phyloP scores from a whole-genome alignment of 37 sponge, comb jelly and placozoan genomes.

The Aplysina aerophoba region DNA sequence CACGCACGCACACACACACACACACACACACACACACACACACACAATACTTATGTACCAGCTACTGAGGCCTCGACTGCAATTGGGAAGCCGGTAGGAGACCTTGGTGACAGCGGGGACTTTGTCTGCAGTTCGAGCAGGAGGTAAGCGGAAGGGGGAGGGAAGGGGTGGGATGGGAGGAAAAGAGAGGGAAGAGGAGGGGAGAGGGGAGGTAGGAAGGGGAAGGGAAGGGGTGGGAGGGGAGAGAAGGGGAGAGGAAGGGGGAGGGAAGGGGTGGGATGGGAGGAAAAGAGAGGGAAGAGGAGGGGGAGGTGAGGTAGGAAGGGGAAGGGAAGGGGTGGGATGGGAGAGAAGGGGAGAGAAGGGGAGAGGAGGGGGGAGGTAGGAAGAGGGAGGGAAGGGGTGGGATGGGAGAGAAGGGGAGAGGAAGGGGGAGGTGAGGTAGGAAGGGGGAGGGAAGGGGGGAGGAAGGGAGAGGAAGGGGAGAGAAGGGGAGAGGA shows the following conservation, averaged over 20 bases:
- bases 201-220: no score
- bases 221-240: background rate
- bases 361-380: no score
- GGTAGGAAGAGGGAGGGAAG: no score
- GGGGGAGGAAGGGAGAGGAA: no score
- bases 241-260: background rate
- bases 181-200: no score
- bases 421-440: background rate
- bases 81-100: conserved; percentile 57
- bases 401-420: background rate
- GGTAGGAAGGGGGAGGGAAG: background rate
- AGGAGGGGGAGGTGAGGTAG: no score
- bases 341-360: no score
- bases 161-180: no score
- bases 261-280: background rate
- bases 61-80: conserved; percentile 54
- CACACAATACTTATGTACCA: background rate
- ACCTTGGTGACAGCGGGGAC: conserved; percentile 54
- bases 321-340: no score
- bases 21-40: background rate
- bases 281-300: background rate
- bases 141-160: background rate
- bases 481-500: no score
- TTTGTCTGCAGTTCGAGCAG: conserved; percentile 44
- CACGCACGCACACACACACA: background rate